Evolutionary conservation across 2,888 invertebrate species (phyloP).

Genomic region (Phengaris alcon): DNA sequence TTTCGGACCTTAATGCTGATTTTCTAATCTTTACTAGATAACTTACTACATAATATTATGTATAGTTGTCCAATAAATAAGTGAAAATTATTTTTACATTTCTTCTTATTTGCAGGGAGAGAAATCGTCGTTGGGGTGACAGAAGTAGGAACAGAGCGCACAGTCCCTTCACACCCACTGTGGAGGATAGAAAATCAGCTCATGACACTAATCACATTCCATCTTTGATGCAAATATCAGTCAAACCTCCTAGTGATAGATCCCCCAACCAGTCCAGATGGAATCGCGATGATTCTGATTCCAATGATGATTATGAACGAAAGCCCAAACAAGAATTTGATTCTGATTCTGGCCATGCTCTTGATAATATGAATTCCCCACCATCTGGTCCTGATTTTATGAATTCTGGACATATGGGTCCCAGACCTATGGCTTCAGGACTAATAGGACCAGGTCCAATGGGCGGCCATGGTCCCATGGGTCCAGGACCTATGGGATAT

Average conservation of each 20-base stretch:
- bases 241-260: constrained; percentile 55
- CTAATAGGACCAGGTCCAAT: constrained; percentile 29
- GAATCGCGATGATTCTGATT: constrained; percentile 49
- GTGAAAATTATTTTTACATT: not conserved
- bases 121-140: constrained; percentile 60
- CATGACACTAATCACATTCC: constrained; percentile 54
- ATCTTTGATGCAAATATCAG: constrained; percentile 63
- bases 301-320: constrained; percentile 52
- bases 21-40: too few species aligned
- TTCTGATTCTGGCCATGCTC: constrained; percentile 33
- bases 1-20: too few species aligned
- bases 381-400: constrained; percentile 3
- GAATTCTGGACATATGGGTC: constrained; percentile 9
- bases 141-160: constrained; percentile 53
- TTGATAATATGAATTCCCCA: not conserved
- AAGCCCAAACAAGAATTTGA: constrained; percentile 43
- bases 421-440: constrained; percentile 32
- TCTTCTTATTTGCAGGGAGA: constrained; percentile 49
- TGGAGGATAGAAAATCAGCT: constrained; percentile 57
- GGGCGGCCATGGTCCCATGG: constrained; percentile 8
- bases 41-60: too few species aligned
- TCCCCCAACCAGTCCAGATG: constrained; percentile 47
- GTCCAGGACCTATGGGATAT: not conserved
- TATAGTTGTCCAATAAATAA: not conserved
- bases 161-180: constrained; percentile 55